Evolutionary conservation across 2,888 invertebrate species (phyloP).

Genomic region (Meteorus colon): DNA sequence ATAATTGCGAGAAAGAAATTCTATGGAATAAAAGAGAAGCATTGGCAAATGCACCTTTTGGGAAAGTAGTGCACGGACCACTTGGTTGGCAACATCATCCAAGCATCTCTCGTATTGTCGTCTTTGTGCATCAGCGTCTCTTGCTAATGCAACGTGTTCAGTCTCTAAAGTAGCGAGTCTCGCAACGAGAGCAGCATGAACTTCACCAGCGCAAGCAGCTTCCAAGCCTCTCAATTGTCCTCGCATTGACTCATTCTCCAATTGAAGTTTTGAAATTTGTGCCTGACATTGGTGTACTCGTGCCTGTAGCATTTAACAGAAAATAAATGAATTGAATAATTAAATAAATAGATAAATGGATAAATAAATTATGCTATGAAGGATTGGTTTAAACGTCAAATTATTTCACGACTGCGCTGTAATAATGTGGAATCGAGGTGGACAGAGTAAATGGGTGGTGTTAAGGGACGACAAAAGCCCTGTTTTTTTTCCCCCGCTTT

Average conservation of each 20-base stretch:
- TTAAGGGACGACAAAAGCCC: background rate
- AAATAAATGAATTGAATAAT: background rate
- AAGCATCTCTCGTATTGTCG: constrained; percentile 86
- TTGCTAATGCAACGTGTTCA: constrained; percentile 78
- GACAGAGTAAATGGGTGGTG: background rate
- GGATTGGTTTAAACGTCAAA: background rate
- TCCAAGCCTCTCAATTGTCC: constrained; percentile 67
- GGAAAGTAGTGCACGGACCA: constrained; percentile 86
- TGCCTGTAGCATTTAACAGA: constrained; percentile 70
- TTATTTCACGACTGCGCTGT: background rate
- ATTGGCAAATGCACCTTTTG: constrained; percentile 80
- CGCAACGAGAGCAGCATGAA: constrained; percentile 74
- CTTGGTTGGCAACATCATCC: constrained; percentile 89
- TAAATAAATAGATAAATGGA: background rate
- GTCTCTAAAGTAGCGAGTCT: constrained; percentile 77
- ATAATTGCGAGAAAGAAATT: background rate
- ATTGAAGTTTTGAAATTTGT: constrained; percentile 79
- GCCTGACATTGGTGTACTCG: constrained; percentile 83
- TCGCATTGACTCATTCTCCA: constrained; percentile 81
- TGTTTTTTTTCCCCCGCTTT: background rate
- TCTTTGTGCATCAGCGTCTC: constrained; percentile 80
- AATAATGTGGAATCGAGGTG: background rate
- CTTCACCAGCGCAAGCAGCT: constrained; percentile 70
- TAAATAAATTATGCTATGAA: background rate
- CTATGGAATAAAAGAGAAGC: background rate